These are phyloP conservation scores for Marisa cornuarietis DNA, from an alignment of 1,140 invertebrate species.

Conservation along the genomic window DNA sequence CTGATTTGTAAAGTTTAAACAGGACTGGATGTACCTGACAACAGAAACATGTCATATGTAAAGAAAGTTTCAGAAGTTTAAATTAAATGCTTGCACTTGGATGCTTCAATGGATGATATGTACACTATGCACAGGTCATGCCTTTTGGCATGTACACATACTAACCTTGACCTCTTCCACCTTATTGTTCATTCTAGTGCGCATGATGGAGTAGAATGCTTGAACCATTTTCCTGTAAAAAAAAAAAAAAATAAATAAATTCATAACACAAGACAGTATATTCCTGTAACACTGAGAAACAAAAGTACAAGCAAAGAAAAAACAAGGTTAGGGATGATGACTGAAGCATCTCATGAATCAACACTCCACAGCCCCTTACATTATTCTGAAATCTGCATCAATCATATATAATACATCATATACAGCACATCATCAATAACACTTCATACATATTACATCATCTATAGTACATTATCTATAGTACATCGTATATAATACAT, in stretches of 20 bases:
- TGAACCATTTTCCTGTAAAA: slow-evolving; percentile 68
- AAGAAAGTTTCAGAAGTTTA: too few species aligned
- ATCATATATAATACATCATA: too few species aligned
- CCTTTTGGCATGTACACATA: not conserved
- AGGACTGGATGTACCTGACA: slow-evolving; percentile 85
- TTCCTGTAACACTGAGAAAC: not conserved
- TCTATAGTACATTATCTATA: not conserved
- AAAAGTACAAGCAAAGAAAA: not conserved
- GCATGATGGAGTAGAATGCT: slow-evolving; percentile 84
- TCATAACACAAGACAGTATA: too few species aligned
- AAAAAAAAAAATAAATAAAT: too few species aligned
- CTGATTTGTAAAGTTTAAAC: slow-evolving; percentile 74
- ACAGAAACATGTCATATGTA: not conserved
- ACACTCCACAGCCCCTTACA: not conserved
- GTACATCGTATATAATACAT: not conserved
- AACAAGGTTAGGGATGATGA: too few species aligned
- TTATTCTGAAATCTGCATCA: not conserved
- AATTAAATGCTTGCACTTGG: too few species aligned
- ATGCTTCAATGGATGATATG: too few species aligned
- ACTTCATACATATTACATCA: not conserved
- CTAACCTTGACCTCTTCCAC: slow-evolving; percentile 64
- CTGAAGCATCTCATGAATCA: too few species aligned
- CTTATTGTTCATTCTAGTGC: slow-evolving; percentile 72
- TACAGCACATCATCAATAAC: not conserved
- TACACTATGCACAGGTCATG: not conserved